Evolutionary conservation across 2,888 invertebrate genomes (phyloP), one percentile per base, ranked within the genome.

Genomic region (Rutpela maculata): DNA sequence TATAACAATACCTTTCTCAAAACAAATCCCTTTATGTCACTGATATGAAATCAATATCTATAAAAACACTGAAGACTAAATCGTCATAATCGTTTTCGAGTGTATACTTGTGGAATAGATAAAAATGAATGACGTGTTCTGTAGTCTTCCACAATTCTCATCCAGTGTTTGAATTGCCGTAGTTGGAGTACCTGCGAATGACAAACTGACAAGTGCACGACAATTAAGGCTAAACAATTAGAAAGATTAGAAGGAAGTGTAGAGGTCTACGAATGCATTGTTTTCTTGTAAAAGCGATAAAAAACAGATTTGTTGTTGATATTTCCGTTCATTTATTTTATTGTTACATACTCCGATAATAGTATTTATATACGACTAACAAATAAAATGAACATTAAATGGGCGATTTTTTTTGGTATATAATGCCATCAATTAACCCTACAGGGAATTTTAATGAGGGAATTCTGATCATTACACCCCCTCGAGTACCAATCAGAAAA

Each of bases 201-300:
- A 62, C 62, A 62, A 31, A 62, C 15, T 62, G 62, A 22, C 62
- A 62, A 62, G 6, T 26, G n/a, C 62, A 62, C n/a, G 62, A 62
- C 19, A 26, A 22, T 10, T 62, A 31, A 31, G 31, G 12, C 43
- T 43, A 62, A n/a, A 31, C 7, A 5, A 31, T 26, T 15, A n/a
- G 31, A 26, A 12, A 22, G 12, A 12, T 43, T 43, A 15, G 43
- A 15, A 0, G 4, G 4, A 1, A 6, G 7, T n/a, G n/a, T 50
- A 43, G n/a, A 5, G 62, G n/a, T n/a, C 62, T 31, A 35, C 7
- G 15, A 22, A 31, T 31, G n/a, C 50, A 50, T 50, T 50, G n/a
- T 50, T 5, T 50, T 50, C 50, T 50, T n/a, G 50, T n/a, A 17
- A n/a, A n/a, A 17, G 50, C 7, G 4, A 43, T 15, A 43, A 43